Base-by-base conservation (phyloP, 2,797 vertebrate genomes). In the Thaleichthys pacificus region DNA sequence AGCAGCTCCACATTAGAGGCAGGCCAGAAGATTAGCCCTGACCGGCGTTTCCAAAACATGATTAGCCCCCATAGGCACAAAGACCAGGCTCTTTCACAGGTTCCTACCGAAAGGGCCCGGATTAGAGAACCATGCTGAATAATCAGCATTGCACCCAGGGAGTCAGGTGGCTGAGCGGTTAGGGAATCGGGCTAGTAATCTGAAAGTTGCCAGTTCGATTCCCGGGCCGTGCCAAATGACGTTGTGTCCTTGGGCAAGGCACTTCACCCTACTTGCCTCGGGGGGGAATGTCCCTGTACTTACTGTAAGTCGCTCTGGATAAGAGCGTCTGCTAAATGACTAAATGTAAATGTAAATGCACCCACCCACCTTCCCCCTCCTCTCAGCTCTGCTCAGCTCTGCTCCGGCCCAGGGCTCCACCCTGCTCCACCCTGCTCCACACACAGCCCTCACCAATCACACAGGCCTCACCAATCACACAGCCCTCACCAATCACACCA, bases 1-100 rank as follows among this genome's bases (percentile, higher is more conserved):
- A 97, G 95, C 95, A 93, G 93, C 95, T 95, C 93, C 93, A 96
- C 94, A 95, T 97, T 96, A 96, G 92, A 96, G 92, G 94, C 93
- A 91, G 93, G 93, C 93, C 93, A 95, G 95, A 93, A 96, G 96
- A 96, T 97, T 96, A 96, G 93, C 92, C 93, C 85, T 92, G 93
- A 95, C 96, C 94, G 90, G 90, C 94, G 93, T 94, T 96, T 93
- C 94, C 94, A 95, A 95, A 96, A 96, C 95, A 97, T 94, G 93
- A 96, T 97, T 96, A 97, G 95, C 93, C 94, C 91, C 93, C 95
- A n/a, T 93, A 92, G 91, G 93, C 92, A 95, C 93, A 96, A 95
- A 95, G 90, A 91, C 89, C 85, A 83, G 89, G 81, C 89, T 92
- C 89, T 91, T 92, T 93, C 88, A 91, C 91, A 92, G 89, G 93